These are phyloP conservation scores for Cochlearius cochlearius DNA, from an alignment of 2,113 vertebrate species.

Conservation along the genomic window DNA sequence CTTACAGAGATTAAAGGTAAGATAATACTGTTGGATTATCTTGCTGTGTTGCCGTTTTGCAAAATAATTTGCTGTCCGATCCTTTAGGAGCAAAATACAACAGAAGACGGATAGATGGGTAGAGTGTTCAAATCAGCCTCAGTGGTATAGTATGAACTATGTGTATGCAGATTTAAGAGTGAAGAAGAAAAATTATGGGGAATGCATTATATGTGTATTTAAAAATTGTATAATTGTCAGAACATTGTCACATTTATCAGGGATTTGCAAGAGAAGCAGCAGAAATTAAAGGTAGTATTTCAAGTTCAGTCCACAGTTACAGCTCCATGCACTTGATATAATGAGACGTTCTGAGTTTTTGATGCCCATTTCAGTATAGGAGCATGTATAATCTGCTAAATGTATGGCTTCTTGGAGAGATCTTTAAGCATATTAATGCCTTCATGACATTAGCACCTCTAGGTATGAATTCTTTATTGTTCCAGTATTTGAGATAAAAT, in stretches of 20 bases:
- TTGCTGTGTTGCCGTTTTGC: neutral
- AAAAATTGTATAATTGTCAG: neutral
- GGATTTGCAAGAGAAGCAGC: neutral
- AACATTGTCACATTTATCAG: neutral
- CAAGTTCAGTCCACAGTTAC: neutral
- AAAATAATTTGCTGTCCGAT: neutral
- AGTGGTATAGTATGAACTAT: neutral
- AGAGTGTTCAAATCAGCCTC: neutral
- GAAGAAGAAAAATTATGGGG: neutral
- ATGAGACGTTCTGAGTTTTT: neutral
- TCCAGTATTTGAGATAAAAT: neutral
- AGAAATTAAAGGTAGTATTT: neutral
- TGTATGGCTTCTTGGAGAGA: neutral
- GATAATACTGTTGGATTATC: neutral
- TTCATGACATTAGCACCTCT: neutral
- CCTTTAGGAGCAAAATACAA: neutral
- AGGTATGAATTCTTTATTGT: neutral
- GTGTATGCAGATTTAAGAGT: neutral
- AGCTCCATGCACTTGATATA: neutral
- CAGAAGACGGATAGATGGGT: neutral
- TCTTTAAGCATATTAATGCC: neutral
- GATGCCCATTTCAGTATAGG: neutral
- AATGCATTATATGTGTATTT: neutral
- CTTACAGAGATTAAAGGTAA: neutral
- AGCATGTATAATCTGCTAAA: neutral